Evolutionary conservation across 2,797 vertebrate species (phyloP), one percentile per base, ranked within the genome.

Genomic region (Sparidentex hasta): DNA sequence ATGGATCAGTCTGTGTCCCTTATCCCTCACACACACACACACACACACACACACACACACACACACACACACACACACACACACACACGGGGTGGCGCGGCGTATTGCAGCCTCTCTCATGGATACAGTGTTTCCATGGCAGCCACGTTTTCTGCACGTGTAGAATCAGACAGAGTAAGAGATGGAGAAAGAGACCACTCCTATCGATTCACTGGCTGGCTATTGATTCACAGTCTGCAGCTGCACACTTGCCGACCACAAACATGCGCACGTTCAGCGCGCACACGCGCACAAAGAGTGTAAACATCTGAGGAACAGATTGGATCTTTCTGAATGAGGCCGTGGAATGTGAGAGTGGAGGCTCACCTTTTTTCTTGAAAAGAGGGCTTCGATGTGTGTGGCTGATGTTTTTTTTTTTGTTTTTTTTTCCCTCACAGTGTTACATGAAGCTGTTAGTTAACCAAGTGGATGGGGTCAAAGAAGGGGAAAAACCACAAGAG

Each of bases 111-210:
- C 83, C 86, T 83, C 87, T 84, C 79, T 90, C 92, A 91, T 89
- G 87, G 92, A 93, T 92, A 93, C 92, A 88, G 88, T 88, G 94
- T 95, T 95, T 83, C 94, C 93, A 95, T 95, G 93, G 93, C 92
- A 95, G 91, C 94, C 91, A 93, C 87, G 88, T 94, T 94, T 92
- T 88, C 67, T 92, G 91, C 93, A 94, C 91, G 91, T 94, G 92
- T 83, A 69, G 74, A 90, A 85, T 81, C 86, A 90, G 78, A 86
- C 29, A 9, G 86, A 83, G 81, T 81, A 76, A 66, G 71, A 33
- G 33, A 33, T 33, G 33, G 33, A 84, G 90, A 80, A 70, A 73
- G 79, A 90, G 86, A 81, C 91, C 91, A 88, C 91, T 91, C 88
- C 88, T 81, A 91, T 92, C 48, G 68, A 92, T 89, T 88, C 65